Conservation (phyloP, 2,797 vertebrate genomes). For the Sorex maritimensis region DNA sequence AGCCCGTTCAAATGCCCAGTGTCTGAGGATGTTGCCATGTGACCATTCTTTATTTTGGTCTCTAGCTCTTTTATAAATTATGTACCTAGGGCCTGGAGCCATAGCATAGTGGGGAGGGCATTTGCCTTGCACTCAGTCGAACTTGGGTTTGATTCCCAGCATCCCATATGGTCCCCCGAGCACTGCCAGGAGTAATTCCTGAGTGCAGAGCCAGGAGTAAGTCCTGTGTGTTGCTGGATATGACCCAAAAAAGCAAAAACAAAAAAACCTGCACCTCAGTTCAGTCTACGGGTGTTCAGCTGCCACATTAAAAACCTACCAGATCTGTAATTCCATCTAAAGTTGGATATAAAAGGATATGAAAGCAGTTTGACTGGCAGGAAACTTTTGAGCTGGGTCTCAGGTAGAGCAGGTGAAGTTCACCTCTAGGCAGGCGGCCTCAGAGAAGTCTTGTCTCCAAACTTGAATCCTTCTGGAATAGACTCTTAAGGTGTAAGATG, state of each 20-base stretch:
- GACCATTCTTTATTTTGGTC: neutral
- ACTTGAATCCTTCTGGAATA: neutral
- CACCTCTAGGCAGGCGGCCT: neutral
- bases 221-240: too few species aligned
- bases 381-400: slow-evolving; percentile 18
- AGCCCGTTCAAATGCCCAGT: neutral
- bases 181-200: too few species aligned
- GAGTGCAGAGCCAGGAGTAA: too few species aligned
- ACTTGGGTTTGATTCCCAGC: too few species aligned
- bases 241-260: too few species aligned
- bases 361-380: neutral
- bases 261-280: slow-evolving; percentile 3
- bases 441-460: neutral
- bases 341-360: slow-evolving; percentile 17
- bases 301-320: slow-evolving; percentile 28
- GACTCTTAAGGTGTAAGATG: neutral
- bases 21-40: neutral
- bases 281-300: slow-evolving; percentile 13
- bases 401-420: neutral
- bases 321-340: slow-evolving; percentile 26
- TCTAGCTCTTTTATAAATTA: neutral
- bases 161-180: too few species aligned
- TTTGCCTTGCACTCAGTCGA: too few species aligned
- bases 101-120: too few species aligned
- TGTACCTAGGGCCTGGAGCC: too few species aligned